A percentile compares a stretch with the other conserved stretches of the same genome.
These are phyloP conservation scores for Fragum sueziense DNA, from an alignment of 2,888 invertebrate genomes.

Conservation along the genomic window DNA sequence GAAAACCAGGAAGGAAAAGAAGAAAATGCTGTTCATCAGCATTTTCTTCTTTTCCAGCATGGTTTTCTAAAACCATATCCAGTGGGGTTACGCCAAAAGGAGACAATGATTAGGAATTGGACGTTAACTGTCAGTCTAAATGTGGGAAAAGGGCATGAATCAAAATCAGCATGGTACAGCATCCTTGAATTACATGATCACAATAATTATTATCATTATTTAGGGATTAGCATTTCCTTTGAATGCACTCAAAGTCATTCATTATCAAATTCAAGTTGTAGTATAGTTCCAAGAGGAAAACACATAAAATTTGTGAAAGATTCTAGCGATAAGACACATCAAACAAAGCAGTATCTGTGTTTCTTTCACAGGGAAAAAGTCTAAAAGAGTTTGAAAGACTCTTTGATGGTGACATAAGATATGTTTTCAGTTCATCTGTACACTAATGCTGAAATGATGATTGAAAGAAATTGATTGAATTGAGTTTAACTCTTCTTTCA, in stretches of 20 bases:
- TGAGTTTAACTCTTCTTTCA: no score
- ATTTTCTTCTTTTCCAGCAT: conserved; percentile 5
- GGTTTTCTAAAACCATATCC: neutral
- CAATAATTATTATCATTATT: no score
- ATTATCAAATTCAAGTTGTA: neutral
- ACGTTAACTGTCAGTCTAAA: no score
- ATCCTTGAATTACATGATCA: no score
- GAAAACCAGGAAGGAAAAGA: conserved; percentile 4
- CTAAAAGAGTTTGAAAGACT: neutral
- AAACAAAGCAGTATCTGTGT: neutral
- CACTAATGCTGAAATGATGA: conserved; percentile 8
- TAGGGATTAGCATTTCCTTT: no score
- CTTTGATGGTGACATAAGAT: conserved; percentile 8
- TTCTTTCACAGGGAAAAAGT: neutral
- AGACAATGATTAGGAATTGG: no score
- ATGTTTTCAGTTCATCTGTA: conserved; percentile 13
- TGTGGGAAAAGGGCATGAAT: no score
- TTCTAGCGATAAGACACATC: neutral
- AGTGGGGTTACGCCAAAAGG: no score
- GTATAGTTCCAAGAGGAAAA: neutral
- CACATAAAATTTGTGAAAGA: neutral
- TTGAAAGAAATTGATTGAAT: neutral
- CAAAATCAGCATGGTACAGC: no score
- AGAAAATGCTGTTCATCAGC: no score
- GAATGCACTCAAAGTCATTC: no score